Conservation (phyloP, 2,113 vertebrate genomes). For the Anguilla rostrata region DNA sequence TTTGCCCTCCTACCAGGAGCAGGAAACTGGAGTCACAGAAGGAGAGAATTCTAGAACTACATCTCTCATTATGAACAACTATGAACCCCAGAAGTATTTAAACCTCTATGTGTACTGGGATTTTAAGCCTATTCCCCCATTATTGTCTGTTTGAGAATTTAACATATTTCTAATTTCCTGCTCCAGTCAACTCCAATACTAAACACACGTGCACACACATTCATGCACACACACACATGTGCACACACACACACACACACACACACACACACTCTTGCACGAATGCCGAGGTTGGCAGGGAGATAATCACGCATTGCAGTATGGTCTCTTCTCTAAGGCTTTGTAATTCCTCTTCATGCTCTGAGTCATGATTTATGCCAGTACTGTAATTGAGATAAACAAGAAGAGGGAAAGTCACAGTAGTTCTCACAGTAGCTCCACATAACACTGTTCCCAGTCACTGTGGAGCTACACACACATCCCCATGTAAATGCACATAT, state of each 20-base stretch:
- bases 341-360: conserved; percentile 98
- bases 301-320: conserved; percentile 94
- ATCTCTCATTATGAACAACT: not conserved
- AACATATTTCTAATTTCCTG: not conserved
- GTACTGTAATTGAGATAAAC: conserved; percentile 73
- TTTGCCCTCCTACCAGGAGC: not conserved
- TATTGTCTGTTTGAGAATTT: not conserved
- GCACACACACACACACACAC: not conserved
- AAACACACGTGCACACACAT: not conserved
- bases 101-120: too few relatives aligned
- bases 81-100: not conserved
- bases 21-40: not conserved
- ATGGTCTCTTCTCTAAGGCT: conserved; percentile 97
- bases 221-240: too few relatives aligned
- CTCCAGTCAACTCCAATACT: not conserved
- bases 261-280: too few relatives aligned
- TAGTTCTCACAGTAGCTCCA: not conserved
- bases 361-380: conserved; percentile 99
- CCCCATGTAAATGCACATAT: too few relatives aligned
- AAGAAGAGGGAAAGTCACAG: conserved; percentile 24
- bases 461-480: too few relatives aligned
- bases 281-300: not conserved
- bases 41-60: not conserved
- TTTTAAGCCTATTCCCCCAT: not conserved
- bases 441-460: not conserved